These are phyloP conservation scores for Chamaetylas fuelleborni DNA, from an alignment of 2,113 vertebrate genomes.

Conservation along the genomic window DNA sequence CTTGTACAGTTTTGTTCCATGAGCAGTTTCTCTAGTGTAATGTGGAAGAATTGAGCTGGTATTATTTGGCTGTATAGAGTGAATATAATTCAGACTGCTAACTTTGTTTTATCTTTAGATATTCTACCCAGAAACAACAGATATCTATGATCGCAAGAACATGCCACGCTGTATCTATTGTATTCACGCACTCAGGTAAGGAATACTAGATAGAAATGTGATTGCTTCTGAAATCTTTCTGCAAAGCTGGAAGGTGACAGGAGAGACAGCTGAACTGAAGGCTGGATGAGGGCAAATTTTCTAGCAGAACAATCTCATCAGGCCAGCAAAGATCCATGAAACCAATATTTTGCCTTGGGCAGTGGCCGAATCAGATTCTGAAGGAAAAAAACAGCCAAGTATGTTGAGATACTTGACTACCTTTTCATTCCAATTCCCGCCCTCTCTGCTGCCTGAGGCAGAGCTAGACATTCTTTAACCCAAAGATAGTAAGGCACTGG, in stretches of 20 bases:
- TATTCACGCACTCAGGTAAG: constrained; percentile 96
- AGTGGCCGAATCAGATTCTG: neutral
- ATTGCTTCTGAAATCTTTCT: neutral
- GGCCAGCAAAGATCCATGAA: neutral
- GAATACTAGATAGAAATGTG: neutral
- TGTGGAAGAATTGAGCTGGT: neutral
- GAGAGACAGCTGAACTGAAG: neutral
- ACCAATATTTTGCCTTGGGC: neutral
- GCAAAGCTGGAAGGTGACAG: neutral
- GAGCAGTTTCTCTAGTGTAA: neutral
- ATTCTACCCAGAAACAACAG: constrained; percentile 98
- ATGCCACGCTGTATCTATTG: constrained; percentile 99
- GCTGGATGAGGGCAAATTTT: neutral
- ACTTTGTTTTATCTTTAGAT: constrained; percentile 80
- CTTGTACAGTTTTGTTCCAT: neutral
- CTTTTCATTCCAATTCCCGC: neutral
- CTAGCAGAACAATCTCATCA: neutral
- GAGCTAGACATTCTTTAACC: neutral
- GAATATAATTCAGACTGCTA: neutral
- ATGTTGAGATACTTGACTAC: neutral
- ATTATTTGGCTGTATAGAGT: neutral
- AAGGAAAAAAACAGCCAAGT: neutral
- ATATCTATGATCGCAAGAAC: constrained; percentile 98
- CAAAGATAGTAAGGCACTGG: neutral
- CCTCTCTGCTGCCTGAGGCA: neutral